Conservation (phyloP, 2,888 invertebrate genomes). For the Sesamia inferens region DNA sequence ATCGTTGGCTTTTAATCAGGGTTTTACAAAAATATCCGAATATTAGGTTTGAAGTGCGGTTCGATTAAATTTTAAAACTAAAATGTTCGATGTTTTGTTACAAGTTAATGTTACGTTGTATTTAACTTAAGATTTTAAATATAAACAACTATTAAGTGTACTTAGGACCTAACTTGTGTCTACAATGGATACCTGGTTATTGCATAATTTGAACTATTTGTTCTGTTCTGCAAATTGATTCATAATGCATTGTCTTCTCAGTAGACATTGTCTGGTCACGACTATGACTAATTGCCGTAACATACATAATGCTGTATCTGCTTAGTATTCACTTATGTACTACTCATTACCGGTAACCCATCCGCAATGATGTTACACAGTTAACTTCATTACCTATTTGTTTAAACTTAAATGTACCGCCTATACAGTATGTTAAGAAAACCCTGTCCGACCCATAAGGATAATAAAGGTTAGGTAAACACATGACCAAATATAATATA, state of each 20-base stretch:
- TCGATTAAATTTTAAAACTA: not conserved
- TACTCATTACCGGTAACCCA: not conserved
- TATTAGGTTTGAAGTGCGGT: no score
- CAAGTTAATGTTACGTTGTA: not conserved
- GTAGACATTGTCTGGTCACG: slow-evolving; percentile 7
- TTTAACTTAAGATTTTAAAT: not conserved
- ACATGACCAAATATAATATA: no score
- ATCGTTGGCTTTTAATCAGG: slow-evolving; percentile 34
- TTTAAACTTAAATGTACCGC: not conserved
- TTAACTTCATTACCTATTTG: not conserved
- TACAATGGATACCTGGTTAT: not conserved
- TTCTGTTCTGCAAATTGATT: slow-evolving; percentile 1
- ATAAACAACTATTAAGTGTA: not conserved
- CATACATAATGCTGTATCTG: not conserved
- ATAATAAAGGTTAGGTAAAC: no score
- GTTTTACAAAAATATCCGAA: no score
- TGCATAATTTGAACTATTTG: not conserved
- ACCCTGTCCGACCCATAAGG: no score
- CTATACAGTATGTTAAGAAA: no score
- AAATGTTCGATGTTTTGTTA: not conserved
- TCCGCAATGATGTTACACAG: not conserved
- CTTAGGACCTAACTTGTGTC: not conserved
- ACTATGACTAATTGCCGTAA: slow-evolving; percentile 1
- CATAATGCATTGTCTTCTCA: slow-evolving; percentile 15
- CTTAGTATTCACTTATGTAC: not conserved